Conservation (phyloP, 2,888 invertebrate species). For the Synergus laeviventris region DNA sequence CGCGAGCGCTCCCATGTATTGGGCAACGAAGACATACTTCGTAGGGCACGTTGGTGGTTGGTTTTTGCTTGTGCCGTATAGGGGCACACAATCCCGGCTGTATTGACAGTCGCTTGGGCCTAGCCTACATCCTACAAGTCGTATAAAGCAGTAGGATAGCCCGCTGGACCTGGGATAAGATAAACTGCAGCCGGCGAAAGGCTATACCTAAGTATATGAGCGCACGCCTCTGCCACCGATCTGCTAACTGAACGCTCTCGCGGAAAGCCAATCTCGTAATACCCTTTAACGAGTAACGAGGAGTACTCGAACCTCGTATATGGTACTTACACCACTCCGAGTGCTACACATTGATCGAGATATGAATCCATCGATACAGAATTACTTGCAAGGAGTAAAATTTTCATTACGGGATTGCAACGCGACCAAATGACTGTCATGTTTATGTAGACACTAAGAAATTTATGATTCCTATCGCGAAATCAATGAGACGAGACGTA, state of each 20-base stretch:
- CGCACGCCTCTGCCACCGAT: constrained; percentile 42
- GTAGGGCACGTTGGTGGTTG: constrained; percentile 45
- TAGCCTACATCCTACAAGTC: constrained; percentile 22
- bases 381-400: constrained; percentile 13
- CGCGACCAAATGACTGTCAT: not conserved
- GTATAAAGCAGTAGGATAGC: constrained; percentile 45
- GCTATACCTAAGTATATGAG: constrained; percentile 41
- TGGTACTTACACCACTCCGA: constrained; percentile 27
- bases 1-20: constrained; percentile 53
- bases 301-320: constrained; percentile 34
- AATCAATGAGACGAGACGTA: not conserved
- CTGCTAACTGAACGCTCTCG: constrained; percentile 42
- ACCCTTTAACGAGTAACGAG: constrained; percentile 44
- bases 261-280: constrained; percentile 46
- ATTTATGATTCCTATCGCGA: not conserved
- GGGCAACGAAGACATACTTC: constrained; percentile 49
- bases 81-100: constrained; percentile 54
- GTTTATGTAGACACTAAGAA: constrained; percentile 2
- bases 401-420: constrained; percentile 28
- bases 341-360: constrained; percentile 39
- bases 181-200: constrained; percentile 57
- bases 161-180: constrained; percentile 51
- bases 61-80: constrained; percentile 54
- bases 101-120: constrained; percentile 56
- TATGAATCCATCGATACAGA: constrained; percentile 34